Evolutionary conservation across 2,888 invertebrate genomes (phyloP).

Genomic region (Xestoiulus laeticollis): DNA sequence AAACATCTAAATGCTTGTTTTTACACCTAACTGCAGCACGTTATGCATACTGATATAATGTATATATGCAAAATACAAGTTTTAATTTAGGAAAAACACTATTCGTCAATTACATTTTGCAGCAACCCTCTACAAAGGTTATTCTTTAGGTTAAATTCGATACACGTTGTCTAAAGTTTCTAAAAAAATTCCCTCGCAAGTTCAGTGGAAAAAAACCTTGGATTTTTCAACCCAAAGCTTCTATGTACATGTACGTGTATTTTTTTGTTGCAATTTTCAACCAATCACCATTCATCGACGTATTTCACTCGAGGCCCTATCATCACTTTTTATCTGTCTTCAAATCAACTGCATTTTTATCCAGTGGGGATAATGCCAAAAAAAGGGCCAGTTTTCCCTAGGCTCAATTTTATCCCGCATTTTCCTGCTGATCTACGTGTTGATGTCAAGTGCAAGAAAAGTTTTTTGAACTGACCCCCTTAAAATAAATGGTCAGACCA

Average conservation of each 20-base stretch:
- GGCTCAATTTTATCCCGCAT: slow-evolving; percentile 45
- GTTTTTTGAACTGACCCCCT: slow-evolving; percentile 49
- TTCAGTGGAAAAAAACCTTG: background rate
- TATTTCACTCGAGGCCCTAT: slow-evolving; percentile 37
- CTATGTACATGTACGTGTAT: no score
- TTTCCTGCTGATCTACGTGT: slow-evolving; percentile 29
- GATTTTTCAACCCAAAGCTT: background rate
- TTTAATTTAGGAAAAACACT: background rate
- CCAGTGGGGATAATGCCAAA: slow-evolving; percentile 2
- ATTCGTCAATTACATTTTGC: background rate
- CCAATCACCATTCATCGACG: background rate
- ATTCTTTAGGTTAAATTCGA: background rate
- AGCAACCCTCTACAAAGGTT: background rate
- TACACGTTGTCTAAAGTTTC: background rate
- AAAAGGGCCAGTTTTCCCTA: slow-evolving; percentile 20
- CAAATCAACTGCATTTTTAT: background rate
- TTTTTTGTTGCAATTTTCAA: background rate
- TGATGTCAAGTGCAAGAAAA: slow-evolving; percentile 46
- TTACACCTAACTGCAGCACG: no score
- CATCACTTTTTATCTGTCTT: slow-evolving; percentile 23
- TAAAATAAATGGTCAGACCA: slow-evolving; percentile 44
- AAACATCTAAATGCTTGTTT: background rate
- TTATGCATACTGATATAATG: no score
- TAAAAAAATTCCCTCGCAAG: background rate
- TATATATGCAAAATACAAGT: background rate